Evolutionary conservation across 2,797 vertebrate genomes (phyloP).

Genomic region (Furcifer pardalis): DNA sequence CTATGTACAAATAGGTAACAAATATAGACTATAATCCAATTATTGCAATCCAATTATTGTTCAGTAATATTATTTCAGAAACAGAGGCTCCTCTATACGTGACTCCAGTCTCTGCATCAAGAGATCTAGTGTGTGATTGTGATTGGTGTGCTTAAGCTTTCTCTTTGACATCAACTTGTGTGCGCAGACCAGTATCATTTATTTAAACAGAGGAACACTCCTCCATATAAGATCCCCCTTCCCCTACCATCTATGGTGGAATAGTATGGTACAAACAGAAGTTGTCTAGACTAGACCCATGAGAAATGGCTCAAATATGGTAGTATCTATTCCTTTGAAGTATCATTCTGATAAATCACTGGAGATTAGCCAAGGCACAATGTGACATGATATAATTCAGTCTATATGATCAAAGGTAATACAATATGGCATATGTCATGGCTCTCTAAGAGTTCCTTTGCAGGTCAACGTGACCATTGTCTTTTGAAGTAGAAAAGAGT

Average conservation of each 20-base stretch:
- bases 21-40: not conserved
- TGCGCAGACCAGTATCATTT: not conserved
- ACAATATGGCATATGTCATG: conserved; percentile 9
- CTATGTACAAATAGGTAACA: no score
- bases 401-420: not conserved
- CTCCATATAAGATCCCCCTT: no score
- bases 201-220: not conserved
- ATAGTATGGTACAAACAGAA: not conserved
- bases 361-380: not conserved
- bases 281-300: not conserved
- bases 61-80: not conserved
- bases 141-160: not conserved
- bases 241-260: not conserved
- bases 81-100: not conserved
- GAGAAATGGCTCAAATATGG: not conserved
- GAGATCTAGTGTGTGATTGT: not conserved
- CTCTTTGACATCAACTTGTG: not conserved
- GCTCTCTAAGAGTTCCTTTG: not conserved
- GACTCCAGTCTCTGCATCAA: not conserved
- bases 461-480: not conserved
- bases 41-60: not conserved
- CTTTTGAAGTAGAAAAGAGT: not conserved
- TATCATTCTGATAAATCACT: conserved; percentile 9
- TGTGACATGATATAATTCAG: conserved; percentile 12
- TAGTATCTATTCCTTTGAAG: not conserved